Evolutionary conservation across 2,888 invertebrate species (phyloP), one percentile per base, ranked within the genome.

Genomic region (Euplagia quadripunctaria): DNA sequence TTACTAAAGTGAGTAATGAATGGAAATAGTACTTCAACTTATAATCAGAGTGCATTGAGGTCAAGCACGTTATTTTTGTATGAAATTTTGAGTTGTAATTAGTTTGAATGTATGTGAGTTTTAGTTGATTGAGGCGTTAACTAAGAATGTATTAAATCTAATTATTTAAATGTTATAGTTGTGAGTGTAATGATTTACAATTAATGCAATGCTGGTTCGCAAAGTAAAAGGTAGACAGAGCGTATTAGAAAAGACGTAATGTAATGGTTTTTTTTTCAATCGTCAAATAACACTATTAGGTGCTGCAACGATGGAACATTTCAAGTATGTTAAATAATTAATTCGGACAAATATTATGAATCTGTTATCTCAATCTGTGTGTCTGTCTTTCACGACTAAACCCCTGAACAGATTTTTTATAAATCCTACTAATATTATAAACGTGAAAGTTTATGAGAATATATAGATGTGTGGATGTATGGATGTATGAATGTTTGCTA

Each of bases 21-120:
- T 81, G 80, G 79, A 73, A 77, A 68, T 76, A 75, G 79, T 76
- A 72, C 58, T 58, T 41, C 55, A 31, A 64, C 42, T 58, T 73
- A 61, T 65, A 72, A 72, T 64, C 68, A 68, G 17, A 63, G 64
- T 71, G 52, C 55, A 55, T 46, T 68, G 58, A 71, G 68, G 74
- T 68, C 68, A 66, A 17, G 7, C 6, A 51, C 64, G 75, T 66
- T 75, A 68, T 9, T 63, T 71, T 65, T 41, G 71, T 63, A 63
- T 63, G 69, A 72, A 46, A 41, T 43, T 71, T 16, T 20, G 52
- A 20, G 16, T 49, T 31, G 63, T 66, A 72, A 72, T 72, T 72
- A 68, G 49, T 20, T 61, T 63, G 61, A 16, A 31, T 58, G 71
- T 63, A 17, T 70, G 49, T 70, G 61, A 41, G 67, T 51, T 63